These are phyloP conservation scores for Labeo rohita DNA, from an alignment of 2,113 vertebrate species.

Conservation along the genomic window DNA sequence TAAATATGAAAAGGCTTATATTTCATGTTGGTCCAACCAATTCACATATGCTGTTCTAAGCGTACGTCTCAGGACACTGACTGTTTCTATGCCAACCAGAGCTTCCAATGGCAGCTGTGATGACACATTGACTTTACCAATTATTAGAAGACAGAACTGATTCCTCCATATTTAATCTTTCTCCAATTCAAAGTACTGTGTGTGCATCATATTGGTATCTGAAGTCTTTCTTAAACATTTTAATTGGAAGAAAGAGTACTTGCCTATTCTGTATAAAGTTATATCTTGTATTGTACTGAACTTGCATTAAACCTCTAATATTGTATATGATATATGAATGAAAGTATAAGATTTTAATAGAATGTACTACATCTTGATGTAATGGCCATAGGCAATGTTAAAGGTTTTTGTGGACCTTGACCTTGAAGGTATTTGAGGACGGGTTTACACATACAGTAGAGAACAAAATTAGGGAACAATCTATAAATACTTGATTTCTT, in stretches of 20 bases:
- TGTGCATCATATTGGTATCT: neutral
- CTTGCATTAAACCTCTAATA: neutral
- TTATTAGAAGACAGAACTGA: neutral
- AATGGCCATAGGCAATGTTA: neutral
- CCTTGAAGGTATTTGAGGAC: neutral
- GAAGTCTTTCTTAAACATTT: neutral
- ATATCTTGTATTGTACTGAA: neutral
- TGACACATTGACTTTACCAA: neutral
- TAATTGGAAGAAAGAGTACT: neutral
- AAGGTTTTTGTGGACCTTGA: neutral
- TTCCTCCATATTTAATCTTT: neutral
- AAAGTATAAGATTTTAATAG: neutral
- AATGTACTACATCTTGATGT: neutral
- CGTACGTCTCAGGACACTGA: neutral
- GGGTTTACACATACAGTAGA: neutral
- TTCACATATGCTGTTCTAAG: neutral
- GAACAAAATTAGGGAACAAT: too few relatives aligned
- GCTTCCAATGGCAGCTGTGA: neutral
- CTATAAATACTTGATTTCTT: too few relatives aligned
- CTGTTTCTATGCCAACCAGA: neutral
- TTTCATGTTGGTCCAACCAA: neutral
- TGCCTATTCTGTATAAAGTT: neutral
- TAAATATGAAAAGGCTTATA: neutral
- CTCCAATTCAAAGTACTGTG: neutral
- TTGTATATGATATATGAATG: neutral